Evolutionary conservation across 2,797 vertebrate species (phyloP).

Genomic region (Cetoscarus ocellatus): DNA sequence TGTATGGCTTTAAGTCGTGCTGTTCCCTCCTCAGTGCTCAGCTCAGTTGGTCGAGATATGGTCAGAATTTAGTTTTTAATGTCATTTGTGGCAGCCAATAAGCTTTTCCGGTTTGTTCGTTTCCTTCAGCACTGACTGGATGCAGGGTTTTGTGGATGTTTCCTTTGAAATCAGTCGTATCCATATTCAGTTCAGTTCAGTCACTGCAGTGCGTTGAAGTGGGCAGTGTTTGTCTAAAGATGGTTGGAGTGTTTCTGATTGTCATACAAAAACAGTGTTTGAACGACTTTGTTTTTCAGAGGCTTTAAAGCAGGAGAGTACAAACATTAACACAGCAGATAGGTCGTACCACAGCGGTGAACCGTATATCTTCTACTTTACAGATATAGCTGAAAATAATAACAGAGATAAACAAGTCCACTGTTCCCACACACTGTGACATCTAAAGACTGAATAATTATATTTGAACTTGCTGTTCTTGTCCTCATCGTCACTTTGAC

Average conservation of each 20-base stretch:
- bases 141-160: no score
- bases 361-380: not conserved
- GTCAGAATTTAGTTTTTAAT: no score
- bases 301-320: constrained; percentile 40
- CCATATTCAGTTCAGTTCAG: not conserved
- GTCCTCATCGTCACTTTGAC: not conserved
- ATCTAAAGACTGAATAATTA: not conserved
- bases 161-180: no score
- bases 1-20: no score
- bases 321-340: not conserved
- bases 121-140: no score
- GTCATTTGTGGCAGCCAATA: no score
- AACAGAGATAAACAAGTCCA: not conserved
- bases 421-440: not conserved
- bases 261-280: not conserved
- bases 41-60: no score
- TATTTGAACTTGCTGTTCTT: not conserved
- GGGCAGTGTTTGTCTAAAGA: not conserved
- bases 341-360: not conserved
- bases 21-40: no score
- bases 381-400: not conserved
- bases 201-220: not conserved
- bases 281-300: not conserved
- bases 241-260: not conserved
- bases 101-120: no score